Base-by-base conservation (phyloP, 2,888 invertebrate genomes). In the Zygaena filipendulae region DNA sequence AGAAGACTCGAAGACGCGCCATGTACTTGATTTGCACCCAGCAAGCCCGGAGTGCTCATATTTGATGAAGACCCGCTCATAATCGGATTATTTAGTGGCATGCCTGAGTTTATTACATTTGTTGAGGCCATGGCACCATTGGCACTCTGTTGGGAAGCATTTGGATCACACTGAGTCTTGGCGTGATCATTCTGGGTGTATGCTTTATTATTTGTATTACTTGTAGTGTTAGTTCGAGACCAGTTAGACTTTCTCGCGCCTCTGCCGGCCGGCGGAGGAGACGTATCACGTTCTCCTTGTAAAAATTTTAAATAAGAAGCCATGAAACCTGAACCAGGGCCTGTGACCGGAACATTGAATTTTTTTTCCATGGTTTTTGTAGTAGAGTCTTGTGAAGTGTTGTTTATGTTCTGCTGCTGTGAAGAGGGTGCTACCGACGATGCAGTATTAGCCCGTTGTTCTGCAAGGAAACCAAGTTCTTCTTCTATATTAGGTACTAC, bases 401-500 rank as follows among this genome's bases (percentile, higher is more conserved):
- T 70, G 69, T 62, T 72, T 51, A 63, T 56, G 59, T 58, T 69
- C 70, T 59, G 77, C 66, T 70, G 70, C 63, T 69, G 72, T 52
- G 79, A 70, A 64, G 81, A 54, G 62, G 74, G 70, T 71, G 70
- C 77, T 71, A 72, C 75, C 68, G 68, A 57, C 45, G 80, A 72
- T 51, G 70, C 69, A 59, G 64, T 70, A 67, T 62, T 77, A 59
- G 61, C 71, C 63, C 66, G 80, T 71, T 69, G 81, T 75, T 85
- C 85, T 50, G 87, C 84, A 64, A 92, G 82, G 74, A 91, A 91
- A 66, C 88, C 88, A 56, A 92, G 82, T 75, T 92, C 92, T 77
- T 92, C 91, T 70, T 92, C 92, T 63, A 92, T 91, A 77, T 92
- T 91, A 49, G 92, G 92, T 55, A 92, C 91, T 52, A 92, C 90